Evolutionary conservation across 2,888 invertebrate genomes (phyloP).

Genomic region (Acanthacorydalis orientalis): DNA sequence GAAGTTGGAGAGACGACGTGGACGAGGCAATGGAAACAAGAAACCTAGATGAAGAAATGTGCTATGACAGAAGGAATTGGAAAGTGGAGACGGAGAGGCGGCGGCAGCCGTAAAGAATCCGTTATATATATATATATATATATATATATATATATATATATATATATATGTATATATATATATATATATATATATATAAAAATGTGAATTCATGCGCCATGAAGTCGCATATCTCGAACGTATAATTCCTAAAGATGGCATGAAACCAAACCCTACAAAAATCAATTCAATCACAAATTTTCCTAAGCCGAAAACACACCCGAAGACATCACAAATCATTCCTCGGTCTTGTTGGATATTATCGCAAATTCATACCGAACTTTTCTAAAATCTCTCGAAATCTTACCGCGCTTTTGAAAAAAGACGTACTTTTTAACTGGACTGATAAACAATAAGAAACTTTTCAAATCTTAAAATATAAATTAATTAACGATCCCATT

Average conservation of each 20-base stretch:
- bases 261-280: conserved; percentile 20
- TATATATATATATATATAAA: too few relatives aligned
- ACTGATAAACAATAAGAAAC: neutral
- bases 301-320: conserved; percentile 15
- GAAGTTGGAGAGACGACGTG: too few relatives aligned
- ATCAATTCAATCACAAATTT: conserved; percentile 13
- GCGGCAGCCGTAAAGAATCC: too few relatives aligned
- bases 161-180: too few relatives aligned
- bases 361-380: conserved; percentile 15
- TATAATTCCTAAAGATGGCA: conserved; percentile 18
- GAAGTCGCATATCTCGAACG: conserved; percentile 22
- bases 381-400: conserved; percentile 10
- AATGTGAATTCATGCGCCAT: conserved; percentile 17
- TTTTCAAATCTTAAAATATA: conserved; percentile 3
- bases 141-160: too few relatives aligned
- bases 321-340: conserved; percentile 16
- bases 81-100: too few relatives aligned
- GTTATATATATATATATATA: too few relatives aligned
- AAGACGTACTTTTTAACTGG: conserved; percentile 1
- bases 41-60: too few relatives aligned
- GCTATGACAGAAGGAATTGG: too few relatives aligned
- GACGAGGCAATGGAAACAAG: too few relatives aligned
- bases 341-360: conserved; percentile 17
- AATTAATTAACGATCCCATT: conserved; percentile 1
- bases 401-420: conserved; percentile 1